A percentile compares a stretch with the other conserved stretches of the same genome.
phyloP scores from a whole-genome alignment of 2,797 vertebrate species.

The Ptychadena robeensis region DNA sequence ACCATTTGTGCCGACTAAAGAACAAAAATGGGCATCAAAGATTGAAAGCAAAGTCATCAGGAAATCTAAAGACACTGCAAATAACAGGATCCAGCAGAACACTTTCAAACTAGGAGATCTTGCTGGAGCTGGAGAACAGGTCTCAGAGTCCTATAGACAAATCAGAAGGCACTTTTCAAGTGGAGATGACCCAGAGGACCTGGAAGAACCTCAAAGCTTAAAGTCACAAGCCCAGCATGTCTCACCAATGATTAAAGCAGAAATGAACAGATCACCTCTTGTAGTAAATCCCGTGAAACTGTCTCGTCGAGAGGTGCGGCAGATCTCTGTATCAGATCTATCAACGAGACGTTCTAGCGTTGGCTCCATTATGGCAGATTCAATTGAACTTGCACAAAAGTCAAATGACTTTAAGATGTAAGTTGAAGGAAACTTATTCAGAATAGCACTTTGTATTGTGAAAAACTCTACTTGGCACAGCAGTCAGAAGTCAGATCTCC shows the following conservation, averaged over 20 bases:
- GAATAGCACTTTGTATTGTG: constrained; percentile 29
- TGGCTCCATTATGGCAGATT: constrained; percentile 76
- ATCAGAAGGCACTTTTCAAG: constrained; percentile 56
- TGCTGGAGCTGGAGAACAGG: constrained; percentile 58
- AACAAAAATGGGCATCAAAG: constrained; percentile 66
- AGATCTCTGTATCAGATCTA: constrained; percentile 75
- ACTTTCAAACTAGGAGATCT: constrained; percentile 56
- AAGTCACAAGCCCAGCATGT: constrained; percentile 58
- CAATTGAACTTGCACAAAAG: constrained; percentile 77
- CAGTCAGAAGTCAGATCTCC: too few relatives aligned
- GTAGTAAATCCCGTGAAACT: constrained; percentile 76
- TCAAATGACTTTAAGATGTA: constrained; percentile 68
- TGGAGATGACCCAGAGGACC: constrained; percentile 62
- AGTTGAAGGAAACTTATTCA: neutral
- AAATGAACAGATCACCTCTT: constrained; percentile 60
- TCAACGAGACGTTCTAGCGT: constrained; percentile 70
- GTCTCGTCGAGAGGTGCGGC: constrained; percentile 78
- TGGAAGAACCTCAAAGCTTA: constrained; percentile 57
- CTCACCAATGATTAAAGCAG: constrained; percentile 59
- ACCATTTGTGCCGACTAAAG: constrained; percentile 64
- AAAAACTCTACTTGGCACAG: too few relatives aligned
- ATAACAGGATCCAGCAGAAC: constrained; percentile 59
- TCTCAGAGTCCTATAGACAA: constrained; percentile 48
- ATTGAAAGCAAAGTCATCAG: constrained; percentile 63
- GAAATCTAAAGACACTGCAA: constrained; percentile 65